These are phyloP conservation scores for Tenodera sinensis DNA, from an alignment of 2,888 invertebrate genomes.

Conservation along the genomic window DNA sequence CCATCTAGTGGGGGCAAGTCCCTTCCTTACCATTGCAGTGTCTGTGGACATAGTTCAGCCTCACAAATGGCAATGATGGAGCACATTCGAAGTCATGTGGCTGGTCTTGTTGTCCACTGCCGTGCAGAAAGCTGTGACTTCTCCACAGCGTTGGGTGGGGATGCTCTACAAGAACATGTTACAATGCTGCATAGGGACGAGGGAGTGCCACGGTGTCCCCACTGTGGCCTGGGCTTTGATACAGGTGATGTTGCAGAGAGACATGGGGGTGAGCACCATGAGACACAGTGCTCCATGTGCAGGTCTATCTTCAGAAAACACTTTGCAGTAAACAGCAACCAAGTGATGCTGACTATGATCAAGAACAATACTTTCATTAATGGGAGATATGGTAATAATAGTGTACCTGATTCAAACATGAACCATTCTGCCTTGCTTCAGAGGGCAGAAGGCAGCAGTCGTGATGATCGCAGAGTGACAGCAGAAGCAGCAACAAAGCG, in stretches of 20 bases:
- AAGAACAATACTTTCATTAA: slow-evolving; percentile 20
- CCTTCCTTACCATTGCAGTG: slow-evolving; percentile 45
- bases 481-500: slow-evolving; percentile 37
- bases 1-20: slow-evolving; percentile 8
- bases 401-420: slow-evolving; percentile 26
- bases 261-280: slow-evolving; percentile 38
- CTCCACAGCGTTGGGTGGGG: slow-evolving; percentile 29
- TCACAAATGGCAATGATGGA: slow-evolving; percentile 48
- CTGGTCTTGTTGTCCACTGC: slow-evolving; percentile 40
- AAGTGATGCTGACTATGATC: background rate
- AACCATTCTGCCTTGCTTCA: slow-evolving; percentile 18
- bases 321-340: background rate
- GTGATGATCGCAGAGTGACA: background rate
- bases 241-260: slow-evolving; percentile 34
- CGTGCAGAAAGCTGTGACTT: slow-evolving; percentile 34
- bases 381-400: slow-evolving; percentile 18
- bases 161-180: slow-evolving; percentile 36
- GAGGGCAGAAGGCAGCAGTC: slow-evolving; percentile 15
- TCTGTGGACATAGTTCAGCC: slow-evolving; percentile 47
- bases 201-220: slow-evolving; percentile 36
- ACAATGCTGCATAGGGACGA: slow-evolving; percentile 35
- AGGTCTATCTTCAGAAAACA: slow-evolving; percentile 1
- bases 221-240: slow-evolving; percentile 37
- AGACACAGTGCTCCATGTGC: slow-evolving; percentile 20
- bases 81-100: slow-evolving; percentile 49